Evolutionary conservation across 2,888 invertebrate species (phyloP), one percentile per base, ranked within the genome.

Genomic region (Drosophila nr. medialis): DNA sequence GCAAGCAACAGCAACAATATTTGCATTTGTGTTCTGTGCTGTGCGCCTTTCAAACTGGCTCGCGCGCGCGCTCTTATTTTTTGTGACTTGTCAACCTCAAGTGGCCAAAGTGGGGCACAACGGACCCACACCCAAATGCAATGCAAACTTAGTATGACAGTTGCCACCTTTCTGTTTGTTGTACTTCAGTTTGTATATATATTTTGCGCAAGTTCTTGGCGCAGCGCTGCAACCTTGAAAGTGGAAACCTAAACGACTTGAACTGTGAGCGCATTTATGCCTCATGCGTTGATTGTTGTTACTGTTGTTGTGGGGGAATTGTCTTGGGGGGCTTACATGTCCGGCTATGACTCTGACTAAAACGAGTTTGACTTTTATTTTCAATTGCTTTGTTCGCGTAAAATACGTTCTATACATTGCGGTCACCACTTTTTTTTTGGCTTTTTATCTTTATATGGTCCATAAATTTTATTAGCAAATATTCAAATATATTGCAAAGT

Each of bases 191-290:
- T 59, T 45, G 36, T 65, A 54, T 67, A 32, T 24, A 58, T 53
- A 24, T 71, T 68, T 78, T 82, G 74, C 72, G 82, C 85, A 69
- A 80, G 85, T 84, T 86, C 89, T 86, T 80, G 67, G 72, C 70
- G 54, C 55, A 58, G 51, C 59, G 51, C 75, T 58, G 58, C 89
- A 90, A 86, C 86, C 86, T 86, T 86, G 86, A 90, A 90, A 89
- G 86, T 86, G 86, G 68, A 77, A 79, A 84, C 78, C 65, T 53
- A 72, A 74, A 51, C 70, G 65, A 77, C 75, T 76, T 66, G 69
- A 67, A 73, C 77, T 76, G 53, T 40, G 72, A 61, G 62, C 62
- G 64, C 65, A 81, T 83, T 77, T 65, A 77, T 67, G 60, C 64
- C 71, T 62, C 70, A 62, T 82, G 83, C 79, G 67, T 56, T 61